Conservation (phyloP, 2,113 vertebrate species). For the Oxyura jamaicensis region DNA sequence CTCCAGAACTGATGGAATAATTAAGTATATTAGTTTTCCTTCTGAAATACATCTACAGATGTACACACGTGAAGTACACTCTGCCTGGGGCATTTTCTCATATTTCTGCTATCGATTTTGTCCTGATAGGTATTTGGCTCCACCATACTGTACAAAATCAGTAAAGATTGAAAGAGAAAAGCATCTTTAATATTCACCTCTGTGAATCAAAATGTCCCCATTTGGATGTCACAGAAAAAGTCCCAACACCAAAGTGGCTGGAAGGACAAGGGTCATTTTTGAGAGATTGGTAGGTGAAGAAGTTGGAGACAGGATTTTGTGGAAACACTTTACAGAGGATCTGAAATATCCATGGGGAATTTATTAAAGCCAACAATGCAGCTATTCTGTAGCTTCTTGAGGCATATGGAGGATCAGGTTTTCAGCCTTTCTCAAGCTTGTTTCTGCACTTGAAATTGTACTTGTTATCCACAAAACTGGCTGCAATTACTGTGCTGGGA, state of each 20-base stretch:
- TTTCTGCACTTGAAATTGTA: neutral
- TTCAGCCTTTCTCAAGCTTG: conserved; percentile 15
- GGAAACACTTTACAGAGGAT: conserved; percentile 31
- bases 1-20: neutral
- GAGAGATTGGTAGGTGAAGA: conserved; percentile 49
- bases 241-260: conserved; percentile 28
- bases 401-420: conserved; percentile 9
- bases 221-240: conserved; percentile 46
- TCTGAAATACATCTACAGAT: conserved; percentile 32
- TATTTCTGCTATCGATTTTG: conserved; percentile 65
- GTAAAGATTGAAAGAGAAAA: conserved; percentile 50
- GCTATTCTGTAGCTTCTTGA: conserved; percentile 2
- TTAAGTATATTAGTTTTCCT: conserved; percentile 27
- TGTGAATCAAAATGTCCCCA: conserved; percentile 57
- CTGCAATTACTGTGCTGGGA: conserved; percentile 25
- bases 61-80: conserved; percentile 24
- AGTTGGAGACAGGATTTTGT: conserved; percentile 65
- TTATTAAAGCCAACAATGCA: conserved; percentile 36
- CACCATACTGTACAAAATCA: conserved; percentile 44
- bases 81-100: conserved; percentile 52
- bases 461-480: conserved; percentile 37
- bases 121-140: conserved; percentile 61
- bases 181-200: conserved; percentile 61
- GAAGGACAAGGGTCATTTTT: conserved; percentile 37
- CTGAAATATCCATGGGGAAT: neutral